Evolutionary conservation across 92 coral and sea anemone species (phyloP).

Genomic region (Phenganax marumi): DNA sequence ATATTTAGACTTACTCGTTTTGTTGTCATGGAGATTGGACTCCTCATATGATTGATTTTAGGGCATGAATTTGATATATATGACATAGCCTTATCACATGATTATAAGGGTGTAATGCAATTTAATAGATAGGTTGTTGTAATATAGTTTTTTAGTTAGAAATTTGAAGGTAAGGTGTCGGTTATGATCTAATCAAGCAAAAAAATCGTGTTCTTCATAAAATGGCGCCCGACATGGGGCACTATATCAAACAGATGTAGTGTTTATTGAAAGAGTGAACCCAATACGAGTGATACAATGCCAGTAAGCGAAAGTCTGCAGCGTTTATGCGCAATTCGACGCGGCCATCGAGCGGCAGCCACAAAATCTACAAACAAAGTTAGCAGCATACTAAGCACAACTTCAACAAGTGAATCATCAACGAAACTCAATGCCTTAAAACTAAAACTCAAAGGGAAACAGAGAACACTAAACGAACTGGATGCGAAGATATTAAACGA

Average conservation of each 20-base stretch:
- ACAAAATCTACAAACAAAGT: background rate
- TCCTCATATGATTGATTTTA: no score
- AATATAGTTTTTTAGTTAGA: no score
- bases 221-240: conserved; percentile 6
- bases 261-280: background rate
- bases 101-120: no score
- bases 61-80: no score
- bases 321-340: background rate
- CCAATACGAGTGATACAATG: background rate
- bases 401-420: background rate
- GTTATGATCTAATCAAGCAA: no score
- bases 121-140: no score
- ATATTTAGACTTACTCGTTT: no score
- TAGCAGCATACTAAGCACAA: background rate
- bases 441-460: conserved; percentile 26
- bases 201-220: no score
- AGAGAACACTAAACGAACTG: background rate
- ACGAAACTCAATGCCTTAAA: background rate
- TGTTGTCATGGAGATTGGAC: no score
- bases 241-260: no score
- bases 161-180: no score
- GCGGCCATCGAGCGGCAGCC: background rate
- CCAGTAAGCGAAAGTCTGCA: background rate
- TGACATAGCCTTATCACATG: no score
- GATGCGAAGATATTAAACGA: conserved; percentile 6